These are phyloP conservation scores for Peucedramus taeniatus DNA, from an alignment of 2,113 vertebrate genomes.

Conservation along the genomic window DNA sequence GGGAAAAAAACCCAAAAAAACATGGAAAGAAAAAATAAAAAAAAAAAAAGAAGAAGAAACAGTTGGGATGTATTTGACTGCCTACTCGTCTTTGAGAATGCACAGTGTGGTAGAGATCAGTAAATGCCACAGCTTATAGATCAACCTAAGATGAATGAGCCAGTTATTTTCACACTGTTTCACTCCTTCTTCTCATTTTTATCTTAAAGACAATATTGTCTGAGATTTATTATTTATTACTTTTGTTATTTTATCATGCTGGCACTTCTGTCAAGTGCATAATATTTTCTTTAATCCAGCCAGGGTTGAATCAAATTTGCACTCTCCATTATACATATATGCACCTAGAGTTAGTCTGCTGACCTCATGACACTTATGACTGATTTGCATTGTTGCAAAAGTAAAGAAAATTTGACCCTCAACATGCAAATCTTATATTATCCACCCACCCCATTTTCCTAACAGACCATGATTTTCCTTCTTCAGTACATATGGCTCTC, in stretches of 20 bases:
- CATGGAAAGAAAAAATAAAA: not conserved
- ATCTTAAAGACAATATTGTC: not conserved
- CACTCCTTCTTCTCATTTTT: constrained; percentile 1
- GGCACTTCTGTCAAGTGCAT: not conserved
- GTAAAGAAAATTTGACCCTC: not conserved
- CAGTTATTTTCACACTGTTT: constrained; percentile 10
- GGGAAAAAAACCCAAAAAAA: not conserved
- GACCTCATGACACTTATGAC: not conserved
- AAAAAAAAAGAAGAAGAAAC: not conserved
- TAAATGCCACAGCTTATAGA: constrained; percentile 14
- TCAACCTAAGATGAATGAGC: constrained; percentile 22
- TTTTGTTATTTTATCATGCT: not conserved
- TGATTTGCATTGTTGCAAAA: not conserved
- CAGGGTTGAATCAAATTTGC: not conserved
- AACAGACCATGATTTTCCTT: not conserved
- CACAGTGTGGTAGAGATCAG: not conserved
- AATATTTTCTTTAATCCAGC: not conserved
- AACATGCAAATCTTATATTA: not conserved
- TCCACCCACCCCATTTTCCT: not conserved
- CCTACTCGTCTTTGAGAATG: not conserved
- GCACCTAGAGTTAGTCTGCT: not conserved
- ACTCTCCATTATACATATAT: not conserved
- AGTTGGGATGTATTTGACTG: not conserved
- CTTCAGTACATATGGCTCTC: not conserved
- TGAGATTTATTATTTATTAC: not conserved